Evolutionary conservation across 1,140 invertebrate species (phyloP), one percentile per base, ranked within the genome.

Genomic region (Procambarus clarkii): DNA sequence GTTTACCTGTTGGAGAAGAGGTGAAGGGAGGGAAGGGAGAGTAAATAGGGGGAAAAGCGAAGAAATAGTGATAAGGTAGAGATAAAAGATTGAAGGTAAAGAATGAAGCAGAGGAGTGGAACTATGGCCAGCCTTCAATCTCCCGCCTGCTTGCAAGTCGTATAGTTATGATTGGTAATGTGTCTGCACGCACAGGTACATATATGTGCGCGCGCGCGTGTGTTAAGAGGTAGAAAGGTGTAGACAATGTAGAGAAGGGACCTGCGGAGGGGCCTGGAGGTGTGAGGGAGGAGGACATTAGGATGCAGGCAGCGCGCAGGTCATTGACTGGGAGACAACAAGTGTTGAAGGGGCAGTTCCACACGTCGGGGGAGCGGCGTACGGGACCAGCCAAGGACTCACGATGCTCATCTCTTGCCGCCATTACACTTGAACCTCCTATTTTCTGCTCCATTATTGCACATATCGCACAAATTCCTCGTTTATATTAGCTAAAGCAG

Each of bases 251-350:
- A 0, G 2, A 15, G 60, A 11, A 64, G 60, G 60, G 60, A 74
- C 69, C 5, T n/a, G 34, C 21, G 24, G 21, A 34, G 69, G 69
- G 3, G 60, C 8, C 9, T 13, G 60, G 7, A 9, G 18, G 24
- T 8, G 69, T 74, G 24, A 74, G 69, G 4, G 60, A 21, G n/a
- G n/a, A n/a, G 21, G 21, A n/a, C 69, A 74, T 74, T 24, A 74
- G 18, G 24, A 24, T 24, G 69, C 69, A 74, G n/a, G 69, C 24
- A n/a, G 21, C 7, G 69, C 7, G n/a, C 21, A 11, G 69, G 69
- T 74, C 69, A 74, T 24, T 74, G 69, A 74, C 69, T 74, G n/a
- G 69, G 69, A 34, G 69, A 74, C 69, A 74, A 34, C n/a, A 8
- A 24, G 69, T 74, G 69, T 24, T 74, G 69, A 34, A 24, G 24